Percentiles rank a stretch among this genome's conserved stretches.
phyloP scores from a whole-genome alignment of 2,888 invertebrate species.

The Phyllotreta cruciferae region DNA sequence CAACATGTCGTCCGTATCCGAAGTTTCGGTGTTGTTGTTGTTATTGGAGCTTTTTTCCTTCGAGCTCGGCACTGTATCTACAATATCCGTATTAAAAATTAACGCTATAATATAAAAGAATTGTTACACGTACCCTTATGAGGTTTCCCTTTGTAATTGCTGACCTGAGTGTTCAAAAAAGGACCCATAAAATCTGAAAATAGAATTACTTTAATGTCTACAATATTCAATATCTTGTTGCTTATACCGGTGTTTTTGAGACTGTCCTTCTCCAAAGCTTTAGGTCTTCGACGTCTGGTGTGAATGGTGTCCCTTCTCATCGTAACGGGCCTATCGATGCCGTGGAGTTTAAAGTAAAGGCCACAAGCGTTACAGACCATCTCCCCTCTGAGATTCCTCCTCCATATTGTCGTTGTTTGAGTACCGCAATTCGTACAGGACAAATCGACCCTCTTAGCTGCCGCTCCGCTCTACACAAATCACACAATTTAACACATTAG shows the following conservation, averaged over 20 bases:
- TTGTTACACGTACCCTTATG: no score
- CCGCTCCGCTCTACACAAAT: slow-evolving; percentile 37
- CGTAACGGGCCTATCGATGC: slow-evolving; percentile 89
- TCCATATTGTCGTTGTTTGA: slow-evolving; percentile 97
- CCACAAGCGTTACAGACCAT: slow-evolving; percentile 99
- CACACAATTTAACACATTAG: background rate
- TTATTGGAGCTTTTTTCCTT: slow-evolving; percentile 46
- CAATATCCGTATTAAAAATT: slow-evolving; percentile 18
- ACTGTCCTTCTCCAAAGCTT: slow-evolving; percentile 61
- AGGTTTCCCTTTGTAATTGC: no score
- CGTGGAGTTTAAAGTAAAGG: slow-evolving; percentile 95
- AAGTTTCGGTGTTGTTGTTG: slow-evolving; percentile 49
- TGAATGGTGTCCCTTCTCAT: slow-evolving; percentile 98
- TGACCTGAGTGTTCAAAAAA: no score
- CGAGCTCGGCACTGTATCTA: slow-evolving; percentile 41
- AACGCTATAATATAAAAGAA: background rate
- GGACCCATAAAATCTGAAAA: no score
- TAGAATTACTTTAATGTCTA: no score
- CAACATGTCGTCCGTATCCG: slow-evolving; percentile 69
- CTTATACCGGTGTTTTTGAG: slow-evolving; percentile 10
- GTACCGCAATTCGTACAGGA: slow-evolving; percentile 97
- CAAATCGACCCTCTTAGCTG: slow-evolving; percentile 76
- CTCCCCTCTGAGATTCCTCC: slow-evolving; percentile 94
- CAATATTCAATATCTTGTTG: no score
- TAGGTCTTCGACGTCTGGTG: slow-evolving; percentile 86